Evolutionary conservation across 2,888 invertebrate genomes (phyloP).

Genomic region (Iphiclides podalirius): DNA sequence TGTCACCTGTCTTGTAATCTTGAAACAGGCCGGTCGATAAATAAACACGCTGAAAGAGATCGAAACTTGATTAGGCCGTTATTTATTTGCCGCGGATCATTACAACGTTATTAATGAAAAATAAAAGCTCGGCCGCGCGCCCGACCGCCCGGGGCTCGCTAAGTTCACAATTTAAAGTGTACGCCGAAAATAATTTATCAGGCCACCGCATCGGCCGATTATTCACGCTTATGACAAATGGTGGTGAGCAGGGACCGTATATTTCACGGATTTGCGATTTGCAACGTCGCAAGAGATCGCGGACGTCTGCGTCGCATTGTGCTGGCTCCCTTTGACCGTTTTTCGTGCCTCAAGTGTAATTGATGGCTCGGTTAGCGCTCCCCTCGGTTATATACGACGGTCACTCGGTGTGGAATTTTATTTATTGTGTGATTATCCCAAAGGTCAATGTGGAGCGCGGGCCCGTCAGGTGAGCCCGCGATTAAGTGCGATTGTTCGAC

Average conservation of each 20-base stretch:
- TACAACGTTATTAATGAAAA: constrained; percentile 25
- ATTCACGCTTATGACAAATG: constrained; percentile 69
- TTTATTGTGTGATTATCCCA: constrained; percentile 20
- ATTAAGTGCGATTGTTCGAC: constrained; percentile 19
- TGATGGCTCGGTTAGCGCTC: constrained; percentile 24
- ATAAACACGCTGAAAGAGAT: constrained; percentile 6
- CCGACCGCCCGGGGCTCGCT: constrained; percentile 29
- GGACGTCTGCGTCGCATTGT: constrained; percentile 15
- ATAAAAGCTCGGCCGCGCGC: constrained; percentile 18
- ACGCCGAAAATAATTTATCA: constrained; percentile 68
- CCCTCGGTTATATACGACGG: constrained; percentile 16
- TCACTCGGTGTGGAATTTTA: constrained; percentile 20
- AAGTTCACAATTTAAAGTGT: constrained; percentile 48
- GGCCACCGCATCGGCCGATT: constrained; percentile 42
- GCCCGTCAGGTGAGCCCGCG: constrained; percentile 1
- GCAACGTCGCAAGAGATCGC: constrained; percentile 27
- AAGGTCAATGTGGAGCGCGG: constrained; percentile 8
- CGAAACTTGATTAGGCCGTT: constrained; percentile 18
- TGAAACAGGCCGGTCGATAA: no score
- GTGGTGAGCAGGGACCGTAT: constrained; percentile 38
- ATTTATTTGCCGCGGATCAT: constrained; percentile 18
- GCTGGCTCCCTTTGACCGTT: no score
- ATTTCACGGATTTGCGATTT: constrained; percentile 67
- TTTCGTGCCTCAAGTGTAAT: constrained; percentile 27
- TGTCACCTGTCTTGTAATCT: no score